Evolutionary conservation across 2,888 invertebrate genomes (phyloP).

Genomic region (Physocephala rufipes): DNA sequence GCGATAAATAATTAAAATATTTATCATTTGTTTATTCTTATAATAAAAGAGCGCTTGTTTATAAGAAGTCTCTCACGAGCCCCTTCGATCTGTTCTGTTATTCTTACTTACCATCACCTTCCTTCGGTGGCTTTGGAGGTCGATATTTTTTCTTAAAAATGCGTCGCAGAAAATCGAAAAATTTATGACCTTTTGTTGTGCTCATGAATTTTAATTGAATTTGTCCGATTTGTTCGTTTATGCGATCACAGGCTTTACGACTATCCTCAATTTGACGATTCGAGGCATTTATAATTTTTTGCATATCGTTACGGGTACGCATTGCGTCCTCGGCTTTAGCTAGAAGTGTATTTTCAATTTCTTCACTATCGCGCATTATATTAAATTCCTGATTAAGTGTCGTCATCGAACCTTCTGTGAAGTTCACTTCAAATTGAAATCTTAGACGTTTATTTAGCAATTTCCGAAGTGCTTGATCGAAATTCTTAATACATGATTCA

Average conservation of each 20-base stretch:
- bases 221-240: slow-evolving; percentile 67
- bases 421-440: slow-evolving; percentile 70
- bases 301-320: slow-evolving; percentile 68
- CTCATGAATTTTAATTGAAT: slow-evolving; percentile 70
- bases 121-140: slow-evolving; percentile 71
- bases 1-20: too few relatives aligned
- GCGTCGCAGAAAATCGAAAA: slow-evolving; percentile 78
- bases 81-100: too few relatives aligned
- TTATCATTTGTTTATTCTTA: too few relatives aligned
- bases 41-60: too few relatives aligned
- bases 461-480: slow-evolving; percentile 72
- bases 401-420: slow-evolving; percentile 73
- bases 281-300: slow-evolving; percentile 53
- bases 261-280: slow-evolving; percentile 56
- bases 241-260: slow-evolving; percentile 53
- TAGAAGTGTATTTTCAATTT: slow-evolving; percentile 73
- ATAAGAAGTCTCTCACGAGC: too few relatives aligned
- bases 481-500: slow-evolving; percentile 70
- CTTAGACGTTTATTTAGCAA: slow-evolving; percentile 70
- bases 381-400: slow-evolving; percentile 79
- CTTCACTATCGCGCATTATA: slow-evolving; percentile 78
- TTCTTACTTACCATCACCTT: slow-evolving; percentile 65
- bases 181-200: slow-evolving; percentile 76
- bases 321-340: slow-evolving; percentile 70
- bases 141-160: slow-evolving; percentile 87